These are phyloP conservation scores for Heliconius hermathena DNA, from an alignment of 1,140 invertebrate genomes.

Conservation along the genomic window DNA sequence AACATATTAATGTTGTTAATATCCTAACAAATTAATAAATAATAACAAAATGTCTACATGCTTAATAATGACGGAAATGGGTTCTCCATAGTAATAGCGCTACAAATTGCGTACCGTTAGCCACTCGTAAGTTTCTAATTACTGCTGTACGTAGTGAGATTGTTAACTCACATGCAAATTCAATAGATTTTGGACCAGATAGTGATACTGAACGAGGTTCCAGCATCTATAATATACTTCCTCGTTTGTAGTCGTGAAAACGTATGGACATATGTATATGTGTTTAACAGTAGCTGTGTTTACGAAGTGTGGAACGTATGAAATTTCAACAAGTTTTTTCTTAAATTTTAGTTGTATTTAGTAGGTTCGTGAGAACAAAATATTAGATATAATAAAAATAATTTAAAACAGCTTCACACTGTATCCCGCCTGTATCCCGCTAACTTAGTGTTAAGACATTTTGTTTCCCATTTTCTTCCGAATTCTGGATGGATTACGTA, in stretches of 20 bases:
- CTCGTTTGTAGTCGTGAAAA: constrained; percentile 32
- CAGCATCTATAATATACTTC: constrained; percentile 30
- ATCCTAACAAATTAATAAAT: neutral
- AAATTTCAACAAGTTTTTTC: constrained; percentile 26
- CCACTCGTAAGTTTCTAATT: constrained; percentile 71
- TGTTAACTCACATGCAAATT: constrained; percentile 72
- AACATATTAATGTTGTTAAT: neutral
- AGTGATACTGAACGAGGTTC: constrained; percentile 42
- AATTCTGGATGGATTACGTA: no score
- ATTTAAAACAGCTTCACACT: no score
- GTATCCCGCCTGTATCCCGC: no score
- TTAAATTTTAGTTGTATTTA: constrained; percentile 29
- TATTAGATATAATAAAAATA: no score
- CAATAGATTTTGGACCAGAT: constrained; percentile 59
- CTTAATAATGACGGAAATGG: constrained; percentile 35
- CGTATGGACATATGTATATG: constrained; percentile 1
- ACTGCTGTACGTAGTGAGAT: constrained; percentile 64
- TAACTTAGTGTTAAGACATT: no score
- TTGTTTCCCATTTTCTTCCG: no score
- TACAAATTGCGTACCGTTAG: constrained; percentile 69
- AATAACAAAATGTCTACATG: neutral
- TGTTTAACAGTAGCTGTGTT: constrained; percentile 26
- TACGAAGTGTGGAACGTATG: constrained; percentile 27
- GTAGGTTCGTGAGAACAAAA: constrained; percentile 18
- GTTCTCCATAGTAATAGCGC: constrained; percentile 46